Evolutionary conservation across 2,888 invertebrate species (phyloP).

Genomic region (Didymodactylos carnosus): DNA sequence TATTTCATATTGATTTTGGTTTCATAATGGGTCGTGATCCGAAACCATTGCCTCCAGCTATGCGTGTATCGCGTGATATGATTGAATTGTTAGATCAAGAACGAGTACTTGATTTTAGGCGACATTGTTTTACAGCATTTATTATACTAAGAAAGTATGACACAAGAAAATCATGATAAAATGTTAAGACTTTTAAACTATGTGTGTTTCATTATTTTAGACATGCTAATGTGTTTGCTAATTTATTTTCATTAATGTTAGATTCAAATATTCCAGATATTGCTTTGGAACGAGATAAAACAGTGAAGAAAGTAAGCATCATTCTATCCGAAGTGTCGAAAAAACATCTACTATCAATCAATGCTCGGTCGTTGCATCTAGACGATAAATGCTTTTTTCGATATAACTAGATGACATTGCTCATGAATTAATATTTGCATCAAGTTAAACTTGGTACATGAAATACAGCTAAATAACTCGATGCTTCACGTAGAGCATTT

Average conservation of each 20-base stretch:
- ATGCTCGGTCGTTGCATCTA: no score
- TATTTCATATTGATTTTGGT: slow-evolving; percentile 94
- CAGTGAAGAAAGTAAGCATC: slow-evolving; percentile 67
- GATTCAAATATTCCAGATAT: slow-evolving; percentile 97
- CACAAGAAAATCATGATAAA: not conserved
- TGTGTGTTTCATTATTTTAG: slow-evolving; percentile 37
- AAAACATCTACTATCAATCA: no score
- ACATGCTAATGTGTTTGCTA: slow-evolving; percentile 82
- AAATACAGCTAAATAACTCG: no score
- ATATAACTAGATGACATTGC: no score
- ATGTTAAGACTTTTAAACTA: not conserved
- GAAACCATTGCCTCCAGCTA: slow-evolving; percentile 90
- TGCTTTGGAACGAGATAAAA: slow-evolving; percentile 91
- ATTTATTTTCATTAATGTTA: slow-evolving; percentile 90
- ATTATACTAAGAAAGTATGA: slow-evolving; percentile 61
- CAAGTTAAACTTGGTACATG: no score
- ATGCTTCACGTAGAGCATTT: no score
- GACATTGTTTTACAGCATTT: slow-evolving; percentile 77
- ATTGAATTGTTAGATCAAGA: slow-evolving; percentile 55
- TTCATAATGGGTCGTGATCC: slow-evolving; percentile 92
- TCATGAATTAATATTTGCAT: no score
- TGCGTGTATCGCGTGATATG: slow-evolving; percentile 98
- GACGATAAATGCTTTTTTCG: no score
- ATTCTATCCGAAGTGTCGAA: no score
- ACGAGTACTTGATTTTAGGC: slow-evolving; percentile 54